Conservation (phyloP, 2,797 vertebrate genomes). For the Chrosomus eos region DNA sequence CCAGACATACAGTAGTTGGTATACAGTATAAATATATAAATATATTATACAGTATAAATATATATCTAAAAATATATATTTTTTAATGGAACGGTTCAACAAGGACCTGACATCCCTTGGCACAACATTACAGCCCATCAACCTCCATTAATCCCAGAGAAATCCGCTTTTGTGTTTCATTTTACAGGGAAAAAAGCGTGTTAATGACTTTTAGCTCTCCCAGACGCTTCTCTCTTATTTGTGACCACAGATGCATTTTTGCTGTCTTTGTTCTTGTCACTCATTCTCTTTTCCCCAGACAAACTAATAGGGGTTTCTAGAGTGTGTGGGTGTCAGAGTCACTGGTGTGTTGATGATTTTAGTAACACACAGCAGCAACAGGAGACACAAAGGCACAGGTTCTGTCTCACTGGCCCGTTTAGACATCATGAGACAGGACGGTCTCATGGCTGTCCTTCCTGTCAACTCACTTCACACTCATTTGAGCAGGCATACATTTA, state of each 20-base stretch:
- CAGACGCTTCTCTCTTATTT: neutral
- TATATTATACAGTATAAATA: too few species aligned
- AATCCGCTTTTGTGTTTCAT: neutral
- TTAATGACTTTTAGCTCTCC: neutral
- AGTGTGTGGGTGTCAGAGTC: conserved; percentile 10
- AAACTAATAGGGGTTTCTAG: conserved; percentile 13
- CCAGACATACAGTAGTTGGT: neutral
- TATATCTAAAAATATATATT: neutral
- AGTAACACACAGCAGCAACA: conserved; percentile 11
- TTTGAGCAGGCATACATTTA: conserved; percentile 7
- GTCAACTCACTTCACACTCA: conserved; percentile 10
- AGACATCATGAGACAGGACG: neutral
- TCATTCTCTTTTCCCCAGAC: conserved; percentile 5
- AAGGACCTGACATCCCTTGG: neutral
- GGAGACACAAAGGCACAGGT: neutral
- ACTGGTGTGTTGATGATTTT: conserved; percentile 32
- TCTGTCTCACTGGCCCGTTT: conserved; percentile 33
- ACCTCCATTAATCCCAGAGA: neutral
- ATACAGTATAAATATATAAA: too few species aligned
- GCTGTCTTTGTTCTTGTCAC: neutral
- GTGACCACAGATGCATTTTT: neutral
- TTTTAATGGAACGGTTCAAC: neutral
- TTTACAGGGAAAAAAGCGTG: neutral
- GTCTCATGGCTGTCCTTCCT: conserved; percentile 7
- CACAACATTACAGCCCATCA: conserved; percentile 2